Evolutionary conservation across 1,140 invertebrate species (phyloP), one percentile per base, ranked within the genome.

Genomic region (Venustaconcha ellipsiformis): DNA sequence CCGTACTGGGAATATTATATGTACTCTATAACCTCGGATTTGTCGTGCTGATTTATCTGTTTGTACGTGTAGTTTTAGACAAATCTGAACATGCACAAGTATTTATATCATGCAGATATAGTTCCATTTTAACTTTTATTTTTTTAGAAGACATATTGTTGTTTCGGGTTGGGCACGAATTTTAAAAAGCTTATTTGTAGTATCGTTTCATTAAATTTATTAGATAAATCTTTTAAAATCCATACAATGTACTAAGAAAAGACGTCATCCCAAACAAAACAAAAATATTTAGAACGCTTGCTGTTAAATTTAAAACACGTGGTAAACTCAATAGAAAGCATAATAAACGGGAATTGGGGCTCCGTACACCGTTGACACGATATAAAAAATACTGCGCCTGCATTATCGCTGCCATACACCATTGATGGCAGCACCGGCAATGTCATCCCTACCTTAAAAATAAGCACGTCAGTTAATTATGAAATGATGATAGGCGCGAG

Each of bases 21-120:
- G 68, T 87, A 57, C 60, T 88, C 67, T 89, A 88, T 73, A 88
- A 89, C 72, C 80, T 88, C 13, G 83, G 86, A 63, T 89, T 89
- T 73, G 77, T 88, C 72, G 83, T 89, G 62, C 80, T 87, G 20
- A 88, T 87, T 65, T 86, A 88, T 76, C 55, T 87, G 56, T 87
- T 83, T 82, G 87, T 88, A 80, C 84, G 87, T 84, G 80, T 69
- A 59, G 6, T 55, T 30, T 15, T 4, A 69, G 18, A 18, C 11
- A n/a, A 37, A 30, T 18, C 37, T 8, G 37, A 11, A 48, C 48
- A 14, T 23, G 57, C 15, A 15, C 57, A n/a, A 11, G 6, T 70
- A 56, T 17, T 56, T 70, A 18, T 2, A 13, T 64, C 18, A 56
- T 26, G n/a, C 56, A 17, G 4, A 57, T 37, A 18, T 23, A 67